Base-by-base conservation (phyloP, 2,113 vertebrate species). In the Lagopus muta region DNA sequence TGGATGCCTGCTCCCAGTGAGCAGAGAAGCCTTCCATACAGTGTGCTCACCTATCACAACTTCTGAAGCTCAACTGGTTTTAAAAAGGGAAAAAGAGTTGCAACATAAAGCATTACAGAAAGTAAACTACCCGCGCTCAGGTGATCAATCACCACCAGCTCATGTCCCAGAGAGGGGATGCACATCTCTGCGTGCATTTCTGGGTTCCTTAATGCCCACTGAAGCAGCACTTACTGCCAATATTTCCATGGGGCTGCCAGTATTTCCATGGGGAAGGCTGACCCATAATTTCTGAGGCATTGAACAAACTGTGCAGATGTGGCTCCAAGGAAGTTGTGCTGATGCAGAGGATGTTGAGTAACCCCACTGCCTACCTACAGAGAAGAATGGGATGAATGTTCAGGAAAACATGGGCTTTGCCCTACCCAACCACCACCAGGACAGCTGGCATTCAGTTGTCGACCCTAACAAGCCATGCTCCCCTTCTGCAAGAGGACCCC, bases 311-410 rank as follows among this genome's bases (percentile, higher is more conserved):
- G 11, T 34, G 25, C 16, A 87, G 61, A 47, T 25, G 57, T 40
- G 75, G 61, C 52, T 88, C 66, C 72, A 72, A 62, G 55, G 57
- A 61, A 64, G 34, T 4, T 87, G 70, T 14, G n/a, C 1, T 4
- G 32, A 15, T 22, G n/a, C 27, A 67, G 47, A 12, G 12, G 28
- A 28, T 27, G 34, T 2, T 64, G 47, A 65, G 34, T 52, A n/a
- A 61, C 50, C 30, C 27, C 86, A 65, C 32, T 65, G 10, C 28
- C 40, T 30, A 10, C 27, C 60, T 14, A 1, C 10, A n/a, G 32
- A 0, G 0, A 62, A 8, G 13, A 74, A 58, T 2, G 25, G 32
- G 62, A 54, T 0, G 0, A 1, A 11, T 27, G 36, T 40, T 62
- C 34, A 62, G 30, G 24, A 8, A 15, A 73, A 58, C 0, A 0